phyloP scores from a whole-genome alignment of 2,888 invertebrate species.

The Cheiracanthium punctorium region DNA sequence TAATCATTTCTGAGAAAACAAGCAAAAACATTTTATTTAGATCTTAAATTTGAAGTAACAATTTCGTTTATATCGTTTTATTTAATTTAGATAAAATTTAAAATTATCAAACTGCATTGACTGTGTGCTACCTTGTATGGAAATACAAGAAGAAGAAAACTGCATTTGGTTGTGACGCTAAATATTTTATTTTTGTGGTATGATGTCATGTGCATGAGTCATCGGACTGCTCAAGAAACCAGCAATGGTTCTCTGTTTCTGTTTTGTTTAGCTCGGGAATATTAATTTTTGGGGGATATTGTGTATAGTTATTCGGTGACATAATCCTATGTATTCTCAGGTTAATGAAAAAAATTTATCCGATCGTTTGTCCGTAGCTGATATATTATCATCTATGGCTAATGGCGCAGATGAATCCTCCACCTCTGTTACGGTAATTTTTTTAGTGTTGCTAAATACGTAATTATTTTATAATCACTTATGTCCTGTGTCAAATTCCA shows the following conservation, averaged over 20 bases:
- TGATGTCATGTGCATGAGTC: conserved; percentile 65
- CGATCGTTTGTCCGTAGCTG: conserved; percentile 60
- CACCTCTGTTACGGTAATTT: conserved; percentile 56
- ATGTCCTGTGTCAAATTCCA: too few species aligned
- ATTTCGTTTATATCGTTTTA: too few species aligned
- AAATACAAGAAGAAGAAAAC: conserved; percentile 19
- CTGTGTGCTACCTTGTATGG: too few species aligned
- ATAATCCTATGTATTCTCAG: conserved; percentile 61
- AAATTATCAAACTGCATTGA: too few species aligned
- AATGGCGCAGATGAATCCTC: conserved; percentile 66
- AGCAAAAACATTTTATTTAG: too few species aligned
- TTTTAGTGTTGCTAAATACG: background rate
- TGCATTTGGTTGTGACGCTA: background rate
- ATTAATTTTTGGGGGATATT: conserved; percentile 12
- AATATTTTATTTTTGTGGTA: conserved; percentile 43
- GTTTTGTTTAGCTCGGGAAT: conserved; percentile 18
- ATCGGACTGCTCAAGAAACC: conserved; percentile 20
- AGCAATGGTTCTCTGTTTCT: conserved; percentile 22
- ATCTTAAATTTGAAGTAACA: too few species aligned
- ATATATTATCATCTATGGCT: conserved; percentile 69
- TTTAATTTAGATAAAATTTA: too few species aligned
- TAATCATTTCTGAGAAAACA: too few species aligned
- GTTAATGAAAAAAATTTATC: conserved; percentile 56
- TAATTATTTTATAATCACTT: too few species aligned
- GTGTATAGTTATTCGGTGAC: background rate